phyloP scores from a whole-genome alignment of 2,797 vertebrate genomes.

The Loris lydekkerianus region DNA sequence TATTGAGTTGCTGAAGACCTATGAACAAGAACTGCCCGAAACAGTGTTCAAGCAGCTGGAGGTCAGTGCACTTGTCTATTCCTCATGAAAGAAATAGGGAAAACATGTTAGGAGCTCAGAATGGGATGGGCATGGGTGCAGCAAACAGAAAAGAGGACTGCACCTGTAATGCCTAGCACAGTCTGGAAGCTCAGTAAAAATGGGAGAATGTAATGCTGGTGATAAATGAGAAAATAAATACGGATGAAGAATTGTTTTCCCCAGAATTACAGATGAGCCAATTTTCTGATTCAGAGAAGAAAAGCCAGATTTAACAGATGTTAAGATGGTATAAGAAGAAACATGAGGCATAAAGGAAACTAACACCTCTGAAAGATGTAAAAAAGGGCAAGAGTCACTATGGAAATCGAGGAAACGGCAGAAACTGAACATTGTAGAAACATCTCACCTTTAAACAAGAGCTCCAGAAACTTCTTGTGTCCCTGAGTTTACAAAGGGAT shows the following conservation, averaged over 20 bases:
- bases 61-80: constrained; percentile 87
- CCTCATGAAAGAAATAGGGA: neutral
- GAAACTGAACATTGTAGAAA: neutral
- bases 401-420: no score
- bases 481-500: neutral
- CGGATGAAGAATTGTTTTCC: neutral
- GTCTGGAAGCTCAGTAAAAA: neutral
- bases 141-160: neutral
- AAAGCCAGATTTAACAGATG: neutral
- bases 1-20: constrained; percentile 93
- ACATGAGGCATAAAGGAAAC: neutral
- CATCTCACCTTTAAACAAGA: neutral
- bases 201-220: neutral
- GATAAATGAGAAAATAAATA: neutral
- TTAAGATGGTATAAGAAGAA: neutral
- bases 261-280: neutral
- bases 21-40: constrained; percentile 94
- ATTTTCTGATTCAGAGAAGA: neutral
- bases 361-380: neutral
- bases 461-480: neutral
- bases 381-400: neutral
- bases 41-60: constrained; percentile 93
- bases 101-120: neutral
- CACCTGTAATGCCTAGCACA: neutral
- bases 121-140: neutral